phyloP scores from a whole-genome alignment of 2,888 invertebrate species.

The Xestoiulus laeticollis region DNA sequence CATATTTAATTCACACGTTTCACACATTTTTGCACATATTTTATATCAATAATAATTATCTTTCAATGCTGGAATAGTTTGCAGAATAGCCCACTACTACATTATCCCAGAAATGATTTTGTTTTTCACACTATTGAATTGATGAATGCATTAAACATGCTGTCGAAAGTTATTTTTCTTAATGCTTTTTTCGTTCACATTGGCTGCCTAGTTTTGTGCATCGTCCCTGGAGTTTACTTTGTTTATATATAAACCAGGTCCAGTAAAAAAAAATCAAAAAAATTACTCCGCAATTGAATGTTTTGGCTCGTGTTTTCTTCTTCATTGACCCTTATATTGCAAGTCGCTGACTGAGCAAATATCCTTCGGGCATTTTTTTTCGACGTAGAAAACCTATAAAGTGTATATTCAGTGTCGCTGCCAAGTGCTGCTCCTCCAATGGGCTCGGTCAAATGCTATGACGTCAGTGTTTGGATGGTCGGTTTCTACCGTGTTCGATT shows the following conservation, averaged over 20 bases:
- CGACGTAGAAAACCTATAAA: neutral
- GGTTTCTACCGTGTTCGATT: slow-evolving; percentile 48
- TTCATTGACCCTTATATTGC: slow-evolving; percentile 32
- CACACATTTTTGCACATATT: too few species aligned
- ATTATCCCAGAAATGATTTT: too few species aligned
- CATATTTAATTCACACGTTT: too few species aligned
- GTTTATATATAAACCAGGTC: neutral
- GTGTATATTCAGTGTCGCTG: slow-evolving; percentile 34
- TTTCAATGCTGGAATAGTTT: too few species aligned
- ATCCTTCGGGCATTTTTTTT: neutral
- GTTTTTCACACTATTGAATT: too few species aligned
- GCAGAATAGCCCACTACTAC: too few species aligned
- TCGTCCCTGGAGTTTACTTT: neutral
- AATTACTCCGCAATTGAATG: slow-evolving; percentile 36
- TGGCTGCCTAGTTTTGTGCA: neutral
- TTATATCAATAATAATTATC: too few species aligned
- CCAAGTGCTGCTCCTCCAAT: neutral
- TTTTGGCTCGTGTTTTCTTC: slow-evolving; percentile 28
- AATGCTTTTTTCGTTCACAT: neutral
- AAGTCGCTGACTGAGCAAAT: slow-evolving; percentile 33
- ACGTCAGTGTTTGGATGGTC: slow-evolving; percentile 46
- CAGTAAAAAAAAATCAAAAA: slow-evolving; percentile 14
- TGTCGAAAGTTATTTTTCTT: neutral
- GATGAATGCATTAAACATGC: too few species aligned
- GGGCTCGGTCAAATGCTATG: slow-evolving; percentile 3